Conservation (phyloP, 2,888 invertebrate genomes). For the Itoplectis maculator region DNA sequence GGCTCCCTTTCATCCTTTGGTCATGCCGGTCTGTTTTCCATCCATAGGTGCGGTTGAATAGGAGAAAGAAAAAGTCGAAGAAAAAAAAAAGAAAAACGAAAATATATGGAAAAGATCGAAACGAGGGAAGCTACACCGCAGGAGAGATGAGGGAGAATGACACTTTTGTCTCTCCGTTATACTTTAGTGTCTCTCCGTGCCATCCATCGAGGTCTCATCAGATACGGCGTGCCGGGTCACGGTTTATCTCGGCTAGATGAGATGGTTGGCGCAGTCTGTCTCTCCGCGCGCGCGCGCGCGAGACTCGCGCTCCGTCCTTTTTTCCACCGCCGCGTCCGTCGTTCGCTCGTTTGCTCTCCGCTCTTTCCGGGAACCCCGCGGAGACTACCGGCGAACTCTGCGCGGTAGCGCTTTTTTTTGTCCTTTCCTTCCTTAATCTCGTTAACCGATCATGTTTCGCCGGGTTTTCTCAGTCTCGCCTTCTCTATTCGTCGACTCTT, state of each 20-base stretch:
- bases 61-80: too few relatives aligned
- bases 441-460: conserved; percentile 77
- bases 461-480: conserved; percentile 66
- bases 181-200: conserved; percentile 76
- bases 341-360: conserved; percentile 60
- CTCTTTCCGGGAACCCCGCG: conserved; percentile 79
- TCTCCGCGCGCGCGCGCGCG: conserved; percentile 52
- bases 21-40: neutral
- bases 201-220: conserved; percentile 77
- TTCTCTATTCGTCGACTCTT: conserved; percentile 40
- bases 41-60: conserved; percentile 9
- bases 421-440: conserved; percentile 77
- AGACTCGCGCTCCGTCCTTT: conserved; percentile 21
- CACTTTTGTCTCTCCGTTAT: conserved; percentile 74
- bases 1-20: conserved; percentile 3
- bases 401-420: conserved; percentile 73
- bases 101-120: conserved; percentile 2
- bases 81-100: neutral
- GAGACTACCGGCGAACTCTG: conserved; percentile 74
- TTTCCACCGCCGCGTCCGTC: conserved; percentile 31
- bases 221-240: conserved; percentile 76
- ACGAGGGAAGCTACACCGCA: conserved; percentile 64
- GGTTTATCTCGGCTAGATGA: conserved; percentile 78
- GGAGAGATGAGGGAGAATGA: conserved; percentile 65
- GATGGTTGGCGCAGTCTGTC: conserved; percentile 77